Conservation (phyloP, 2,797 vertebrate genomes). For the Catostomus latipinnis region DNA sequence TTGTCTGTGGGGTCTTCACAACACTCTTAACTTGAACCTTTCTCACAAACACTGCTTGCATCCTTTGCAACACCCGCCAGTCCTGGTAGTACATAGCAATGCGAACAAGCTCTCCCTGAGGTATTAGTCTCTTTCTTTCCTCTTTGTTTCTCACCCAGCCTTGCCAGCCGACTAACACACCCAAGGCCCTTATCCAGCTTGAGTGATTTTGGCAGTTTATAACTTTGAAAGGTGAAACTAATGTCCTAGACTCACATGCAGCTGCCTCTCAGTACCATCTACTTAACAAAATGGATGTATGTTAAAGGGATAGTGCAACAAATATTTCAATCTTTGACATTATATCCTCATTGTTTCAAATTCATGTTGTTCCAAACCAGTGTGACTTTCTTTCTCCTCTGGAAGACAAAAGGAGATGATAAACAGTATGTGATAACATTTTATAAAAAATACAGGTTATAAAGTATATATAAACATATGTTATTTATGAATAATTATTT, state of each 20-base stretch:
- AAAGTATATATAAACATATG: too few relatives aligned
- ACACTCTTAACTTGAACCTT: not conserved
- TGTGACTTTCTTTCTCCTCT: too few relatives aligned
- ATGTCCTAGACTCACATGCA: slow-evolving; percentile 20
- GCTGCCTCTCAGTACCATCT: not conserved
- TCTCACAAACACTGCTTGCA: slow-evolving; percentile 9
- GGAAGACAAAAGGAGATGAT: too few relatives aligned
- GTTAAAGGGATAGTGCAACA: not conserved
- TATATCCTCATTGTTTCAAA: too few relatives aligned
- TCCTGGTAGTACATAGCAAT: not conserved
- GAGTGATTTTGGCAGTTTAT: slow-evolving; percentile 40
- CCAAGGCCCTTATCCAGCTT: slow-evolving; percentile 35
- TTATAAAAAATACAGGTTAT: too few relatives aligned
- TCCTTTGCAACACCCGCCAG: slow-evolving; percentile 6
- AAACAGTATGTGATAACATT: too few relatives aligned
- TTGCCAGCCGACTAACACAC: slow-evolving; percentile 32
- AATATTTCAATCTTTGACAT: too few relatives aligned
- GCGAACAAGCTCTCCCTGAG: slow-evolving; percentile 25
- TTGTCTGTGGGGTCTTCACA: not conserved
- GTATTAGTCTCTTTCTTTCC: slow-evolving; percentile 19
- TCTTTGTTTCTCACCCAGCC: slow-evolving; percentile 32
- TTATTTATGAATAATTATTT: too few relatives aligned
- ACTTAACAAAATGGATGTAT: slow-evolving; percentile 7
- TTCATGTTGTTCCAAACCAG: too few relatives aligned
- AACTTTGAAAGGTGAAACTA: slow-evolving; percentile 49